These are phyloP conservation scores for Chlorospingus flavigularis DNA, from an alignment of 2,797 vertebrate genomes.

Conservation along the genomic window DNA sequence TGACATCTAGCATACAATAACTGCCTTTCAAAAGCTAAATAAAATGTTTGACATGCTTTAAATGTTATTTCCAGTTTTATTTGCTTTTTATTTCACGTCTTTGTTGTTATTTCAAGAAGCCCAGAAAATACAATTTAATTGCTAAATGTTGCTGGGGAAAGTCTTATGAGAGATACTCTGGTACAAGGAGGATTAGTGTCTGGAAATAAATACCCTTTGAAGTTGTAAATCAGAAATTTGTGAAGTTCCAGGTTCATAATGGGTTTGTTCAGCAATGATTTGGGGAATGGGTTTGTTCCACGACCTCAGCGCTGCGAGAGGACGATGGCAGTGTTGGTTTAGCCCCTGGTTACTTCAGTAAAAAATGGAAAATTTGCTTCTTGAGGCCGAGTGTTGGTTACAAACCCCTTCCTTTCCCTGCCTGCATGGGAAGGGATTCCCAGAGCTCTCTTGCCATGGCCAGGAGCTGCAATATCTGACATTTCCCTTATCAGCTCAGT, in stretches of 20 bases:
- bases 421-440: neutral
- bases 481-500: neutral
- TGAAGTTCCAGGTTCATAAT: neutral
- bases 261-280: neutral
- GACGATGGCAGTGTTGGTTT: rapidly evolving
- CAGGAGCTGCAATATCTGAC: neutral
- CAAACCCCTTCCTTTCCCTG: neutral
- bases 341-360: neutral
- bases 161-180: conserved; percentile 15
- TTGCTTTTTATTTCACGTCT: conserved; percentile 47
- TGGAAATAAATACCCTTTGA: conserved; percentile 3
- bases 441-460: neutral
- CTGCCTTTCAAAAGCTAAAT: conserved; percentile 69
- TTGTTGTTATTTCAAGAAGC: conserved; percentile 51
- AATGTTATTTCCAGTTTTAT: conserved; percentile 63
- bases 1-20: conserved; percentile 69
- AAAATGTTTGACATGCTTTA: conserved; percentile 63
- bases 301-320: neutral
- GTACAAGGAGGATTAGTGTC: neutral
- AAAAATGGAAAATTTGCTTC: neutral
- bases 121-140: conserved; percentile 67
- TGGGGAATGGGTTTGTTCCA: neutral
- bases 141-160: conserved; percentile 26
- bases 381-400: neutral
- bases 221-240: neutral